These are phyloP conservation scores for Tridacna crocea DNA, from an alignment of 2,888 invertebrate species.

Conservation along the genomic window DNA sequence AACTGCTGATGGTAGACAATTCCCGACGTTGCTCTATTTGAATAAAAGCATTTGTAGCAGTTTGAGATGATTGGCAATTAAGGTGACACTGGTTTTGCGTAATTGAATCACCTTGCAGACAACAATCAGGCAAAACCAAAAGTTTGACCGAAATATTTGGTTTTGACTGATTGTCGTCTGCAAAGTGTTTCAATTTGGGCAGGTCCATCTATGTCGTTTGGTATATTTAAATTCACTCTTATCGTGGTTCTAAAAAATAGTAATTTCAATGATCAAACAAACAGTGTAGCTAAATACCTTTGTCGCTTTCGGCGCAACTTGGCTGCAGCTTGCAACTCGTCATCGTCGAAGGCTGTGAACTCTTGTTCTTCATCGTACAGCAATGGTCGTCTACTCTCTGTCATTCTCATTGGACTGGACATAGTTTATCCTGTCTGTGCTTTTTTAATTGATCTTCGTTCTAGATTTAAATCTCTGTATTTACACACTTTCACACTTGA, in stretches of 20 bases:
- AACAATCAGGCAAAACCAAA: too few relatives aligned
- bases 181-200: too few relatives aligned
- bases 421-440: background rate
- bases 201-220: too few relatives aligned
- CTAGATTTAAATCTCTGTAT: background rate
- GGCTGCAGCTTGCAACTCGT: conserved; percentile 51
- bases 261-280: background rate
- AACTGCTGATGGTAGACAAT: too few relatives aligned
- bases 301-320: conserved; percentile 46
- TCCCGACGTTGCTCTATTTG: too few relatives aligned
- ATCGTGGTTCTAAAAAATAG: background rate
- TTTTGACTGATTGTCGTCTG: too few relatives aligned
- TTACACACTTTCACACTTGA: background rate
- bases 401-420: background rate
- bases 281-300: conserved; percentile 25
- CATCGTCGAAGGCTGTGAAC: conserved; percentile 59
- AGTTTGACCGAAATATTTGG: too few relatives aligned
- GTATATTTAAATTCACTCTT: too few relatives aligned
- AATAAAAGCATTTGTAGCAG: too few relatives aligned
- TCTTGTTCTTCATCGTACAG: conserved; percentile 51
- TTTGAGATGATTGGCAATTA: too few relatives aligned
- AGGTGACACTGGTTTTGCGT: too few relatives aligned
- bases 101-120: too few relatives aligned
- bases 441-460: background rate
- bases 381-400: conserved; percentile 29